Evolutionary conservation across 1,140 invertebrate species (phyloP), one percentile per base, ranked within the genome.

Genomic region (Halictus rubicundus): DNA sequence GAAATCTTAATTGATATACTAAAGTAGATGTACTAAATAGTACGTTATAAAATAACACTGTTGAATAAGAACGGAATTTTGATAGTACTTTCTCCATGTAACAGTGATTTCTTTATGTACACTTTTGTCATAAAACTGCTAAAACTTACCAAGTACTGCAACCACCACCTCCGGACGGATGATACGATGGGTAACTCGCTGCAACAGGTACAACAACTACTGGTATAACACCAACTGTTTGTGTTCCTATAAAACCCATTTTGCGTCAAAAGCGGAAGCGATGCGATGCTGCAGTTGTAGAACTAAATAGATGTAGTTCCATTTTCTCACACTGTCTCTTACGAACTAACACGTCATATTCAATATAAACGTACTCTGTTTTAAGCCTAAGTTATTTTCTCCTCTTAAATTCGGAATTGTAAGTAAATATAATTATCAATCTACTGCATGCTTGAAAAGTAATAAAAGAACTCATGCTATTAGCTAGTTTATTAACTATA

Each of bases 121-220:
- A 32, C 32, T 32, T 32, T 32, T 5, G 5, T 32, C 5, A 32
- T 32, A 32, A 32, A 32, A 3, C 5, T 32, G 1, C 3, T 2
- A 32, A 32, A 32, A 5, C 21, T 0, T 71, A 78, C 75, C 82
- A 84, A 42, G 69, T 61, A 4, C 1, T 57, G 57, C 77, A 83
- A 12, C 81, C 57, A n/a, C 81, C 61, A 19, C 76, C 46, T 7
- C 71, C 70, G 27, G 37, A 23, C 37, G 63, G 63, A n/a, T 63
- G 32, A 7, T 69, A 16, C 0, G 46, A 21, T 27, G 68, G 68
- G 37, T 74, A 74, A 49, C 54, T 23, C 52, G 32, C 71, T 66
- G 70, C 27, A 54, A 75, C n/a, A 7, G 72, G 65, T 80, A 80
- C 14, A 59, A 80, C 32, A 68, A 75, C 25, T 25, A 79, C 25